Conservation (phyloP, 2,888 invertebrate genomes). For the Cinara cedri region DNA sequence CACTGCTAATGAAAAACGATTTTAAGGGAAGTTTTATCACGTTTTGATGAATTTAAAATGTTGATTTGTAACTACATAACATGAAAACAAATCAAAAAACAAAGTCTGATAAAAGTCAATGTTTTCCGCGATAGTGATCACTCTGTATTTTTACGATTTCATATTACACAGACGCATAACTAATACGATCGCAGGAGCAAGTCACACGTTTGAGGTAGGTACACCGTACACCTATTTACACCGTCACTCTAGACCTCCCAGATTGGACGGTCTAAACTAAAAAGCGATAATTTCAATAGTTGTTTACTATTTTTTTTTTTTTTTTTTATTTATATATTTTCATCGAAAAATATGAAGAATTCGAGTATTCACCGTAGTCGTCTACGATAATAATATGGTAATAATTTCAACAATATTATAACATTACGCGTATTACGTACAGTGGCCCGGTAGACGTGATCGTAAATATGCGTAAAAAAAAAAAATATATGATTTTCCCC, state of each 20-base stretch:
- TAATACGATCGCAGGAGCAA: conserved; percentile 27
- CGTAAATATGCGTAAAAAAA: conserved; percentile 31
- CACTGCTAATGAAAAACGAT: no score
- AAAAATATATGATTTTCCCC: no score
- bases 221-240: no score
- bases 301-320: neutral
- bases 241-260: conserved; percentile 44
- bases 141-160: no score
- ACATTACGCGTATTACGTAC: neutral
- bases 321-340: conserved; percentile 27
- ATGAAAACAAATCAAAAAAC: no score
- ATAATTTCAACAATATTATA: conserved; percentile 9
- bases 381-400: no score
- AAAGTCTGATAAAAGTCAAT: no score
- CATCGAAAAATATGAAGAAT: conserved; percentile 42
- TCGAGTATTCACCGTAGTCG: conserved; percentile 30
- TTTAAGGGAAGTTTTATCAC: no score
- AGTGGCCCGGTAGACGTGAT: neutral
- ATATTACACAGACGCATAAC: conserved; percentile 30
- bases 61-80: no score
- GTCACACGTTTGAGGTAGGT: conserved; percentile 34
- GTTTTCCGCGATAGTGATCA: no score
- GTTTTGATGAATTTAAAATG: no score
- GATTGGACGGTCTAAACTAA: neutral
- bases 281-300: conserved; percentile 36